Evolutionary conservation across 2,797 vertebrate species (phyloP), one percentile per base, ranked within the genome.

Genomic region (Vireo griseus): DNA sequence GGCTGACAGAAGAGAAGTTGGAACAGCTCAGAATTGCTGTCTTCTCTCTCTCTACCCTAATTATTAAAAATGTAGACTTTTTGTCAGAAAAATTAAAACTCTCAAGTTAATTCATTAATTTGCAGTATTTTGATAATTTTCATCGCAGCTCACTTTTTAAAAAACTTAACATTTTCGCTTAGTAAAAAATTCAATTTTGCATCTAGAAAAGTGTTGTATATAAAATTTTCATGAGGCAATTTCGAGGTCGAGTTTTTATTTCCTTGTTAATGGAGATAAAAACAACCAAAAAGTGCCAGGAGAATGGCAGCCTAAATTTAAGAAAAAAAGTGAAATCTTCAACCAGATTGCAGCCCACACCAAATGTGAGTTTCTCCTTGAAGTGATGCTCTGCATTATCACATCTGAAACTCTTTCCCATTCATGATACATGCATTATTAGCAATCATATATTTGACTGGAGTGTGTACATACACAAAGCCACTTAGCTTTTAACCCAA

Each of bases 401-500:
- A 54, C 35, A 51, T 50, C 54, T 81, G 73, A 93, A 90, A 81
- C 8, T 33, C 88, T 63, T 73, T 88, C 54, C 71, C 67, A 48
- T 61, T 77, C 88, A 52, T 6, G 28, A 71, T 39, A 58, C 13
- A 9, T 3, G 9, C 84, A 85, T 92, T 82, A 95, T 86, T 82
- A 91, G 58, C 86, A 93, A 91, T 72, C 72, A 51, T 55, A 51
- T 39, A 66, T 94, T 82, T 93, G 84, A 92, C 81, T 91, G 55
- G 86, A 91, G 81, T 48, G 59, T 85, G 74, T 79, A 73, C 63
- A 57, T 28, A 76, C 77, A 94, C 71, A 82, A 92, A 96, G 52
- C 67, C 86, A 93, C 81, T 94, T 79, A 92, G 91, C 91, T 96
- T 93, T 93, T 91, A 95, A 91, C 92, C 92, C 74, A 59, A 67